Base-by-base conservation (phyloP, 2,888 invertebrate species). In the Mechanitis messenoides region DNA sequence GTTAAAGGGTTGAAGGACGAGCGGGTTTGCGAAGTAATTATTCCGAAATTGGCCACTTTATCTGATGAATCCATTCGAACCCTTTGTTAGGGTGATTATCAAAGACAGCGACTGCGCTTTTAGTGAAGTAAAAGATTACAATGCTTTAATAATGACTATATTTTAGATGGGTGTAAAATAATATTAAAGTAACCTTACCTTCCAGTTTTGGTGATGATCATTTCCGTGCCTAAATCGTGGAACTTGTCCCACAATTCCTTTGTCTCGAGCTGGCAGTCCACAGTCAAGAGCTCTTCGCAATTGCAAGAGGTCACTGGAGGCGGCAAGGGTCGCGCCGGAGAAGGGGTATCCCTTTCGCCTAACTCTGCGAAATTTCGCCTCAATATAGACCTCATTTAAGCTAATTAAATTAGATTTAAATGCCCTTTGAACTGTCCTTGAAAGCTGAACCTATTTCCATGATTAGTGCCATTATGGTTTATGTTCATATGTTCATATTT, bases 201-300 rank as follows among this genome's bases (percentile, higher is more conserved):
- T 83, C 98, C 98, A 76, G 97, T 96, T 89, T 98, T 98, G 33
- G 98, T 98, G 87, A 98, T 98, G 84, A 98, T 98, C 98, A 98
- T 98, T 90, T 98, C 98, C 1, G 98, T 98, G 71, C 97, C 97
- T 63, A 98, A 92, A 75, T 96, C 96, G 78, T 96, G 95, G 89
- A 98, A 98, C 87, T 98, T 98, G 87, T 97, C 97, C 98, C 98
- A 98, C 46, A 98, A 91, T 74, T 98, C 98, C 86, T 97, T 97
- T 69, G 98, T 98, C 91, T 98, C 98, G 77, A 98, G 92, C 80
- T 96, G 95, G 80, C 98, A 98, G 76, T 96, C 95, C 61, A 97
- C 95, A 68, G 94, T 92, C 70, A 93, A 91, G 67, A 96, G 90
- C 77, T 96, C 96, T 78, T 96, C 96, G 83, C 96, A 95, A 79